A percentile compares a stretch with the other conserved stretches of the same genome.
Evolutionary conservation across 2,113 vertebrate genomes (phyloP).

Genomic region (Cheilinus undulatus): DNA sequence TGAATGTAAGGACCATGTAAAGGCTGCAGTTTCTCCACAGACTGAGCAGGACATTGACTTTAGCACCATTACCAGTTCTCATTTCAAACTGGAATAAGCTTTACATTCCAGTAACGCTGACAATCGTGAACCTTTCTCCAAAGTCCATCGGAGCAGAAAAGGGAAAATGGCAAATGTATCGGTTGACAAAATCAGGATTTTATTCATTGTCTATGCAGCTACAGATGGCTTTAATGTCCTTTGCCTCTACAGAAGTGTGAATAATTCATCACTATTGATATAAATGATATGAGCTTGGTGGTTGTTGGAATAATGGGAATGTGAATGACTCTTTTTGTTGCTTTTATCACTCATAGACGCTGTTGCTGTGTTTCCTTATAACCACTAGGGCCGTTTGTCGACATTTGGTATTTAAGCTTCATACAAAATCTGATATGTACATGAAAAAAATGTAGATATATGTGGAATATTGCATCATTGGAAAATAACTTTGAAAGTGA

Average conservation of each 20-base stretch:
- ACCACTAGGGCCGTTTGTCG: slow-evolving; percentile 12
- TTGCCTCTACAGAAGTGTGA: slow-evolving; percentile 6
- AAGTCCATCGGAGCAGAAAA: slow-evolving; percentile 38
- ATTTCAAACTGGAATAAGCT: slow-evolving; percentile 48
- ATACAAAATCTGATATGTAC: slow-evolving; percentile 4
- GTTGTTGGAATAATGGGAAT: slow-evolving; percentile 37
- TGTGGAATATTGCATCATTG: background rate
- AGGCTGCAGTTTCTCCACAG: background rate
- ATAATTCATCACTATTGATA: slow-evolving; percentile 17
- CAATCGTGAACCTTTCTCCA: slow-evolving; percentile 51
- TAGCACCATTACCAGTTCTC: slow-evolving; percentile 7
- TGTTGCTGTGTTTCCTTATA: background rate
- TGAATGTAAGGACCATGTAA: slow-evolving; percentile 12
- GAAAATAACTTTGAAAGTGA: too few relatives aligned
- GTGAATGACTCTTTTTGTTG: slow-evolving; percentile 33
- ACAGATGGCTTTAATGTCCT: slow-evolving; percentile 29
- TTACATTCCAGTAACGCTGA: slow-evolving; percentile 53
- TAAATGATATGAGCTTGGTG: slow-evolving; percentile 40
- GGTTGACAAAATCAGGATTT: slow-evolving; percentile 55
- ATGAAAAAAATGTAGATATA: background rate
- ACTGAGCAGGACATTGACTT: slow-evolving; percentile 4
- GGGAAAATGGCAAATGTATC: slow-evolving; percentile 57
- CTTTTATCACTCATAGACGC: slow-evolving; percentile 16
- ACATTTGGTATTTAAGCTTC: slow-evolving; percentile 10
- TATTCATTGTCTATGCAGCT: slow-evolving; percentile 36